These are phyloP conservation scores for Aphidius colemani DNA, from an alignment of 2,888 invertebrate species.

Conservation along the genomic window DNA sequence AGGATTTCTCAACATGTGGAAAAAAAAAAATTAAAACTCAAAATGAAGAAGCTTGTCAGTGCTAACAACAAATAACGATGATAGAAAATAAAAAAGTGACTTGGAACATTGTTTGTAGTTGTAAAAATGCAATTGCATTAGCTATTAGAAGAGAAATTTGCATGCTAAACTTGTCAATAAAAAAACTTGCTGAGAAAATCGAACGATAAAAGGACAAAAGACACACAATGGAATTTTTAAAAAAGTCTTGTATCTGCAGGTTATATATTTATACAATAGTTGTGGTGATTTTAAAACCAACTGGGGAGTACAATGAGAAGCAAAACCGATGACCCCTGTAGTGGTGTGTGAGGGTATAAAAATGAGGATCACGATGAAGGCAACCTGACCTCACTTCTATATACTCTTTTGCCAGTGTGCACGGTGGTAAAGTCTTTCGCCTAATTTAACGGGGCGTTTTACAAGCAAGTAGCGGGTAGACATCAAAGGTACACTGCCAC, in stretches of 20 bases:
- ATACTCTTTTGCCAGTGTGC: conserved; percentile 27
- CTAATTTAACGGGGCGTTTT: conserved; percentile 53
- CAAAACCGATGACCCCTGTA: conserved; percentile 1
- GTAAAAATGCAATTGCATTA: too few species aligned
- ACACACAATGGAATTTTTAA: conserved; percentile 23
- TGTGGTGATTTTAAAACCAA: too few species aligned
- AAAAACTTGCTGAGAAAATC: too few species aligned
- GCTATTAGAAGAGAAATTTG: too few species aligned
- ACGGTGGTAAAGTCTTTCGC: conserved; percentile 42
- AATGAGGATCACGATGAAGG: conserved; percentile 31
- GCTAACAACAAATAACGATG: conserved; percentile 9
- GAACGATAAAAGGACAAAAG: conserved; percentile 28
- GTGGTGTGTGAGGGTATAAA: conserved; percentile 13
- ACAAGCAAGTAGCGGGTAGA: conserved; percentile 37
- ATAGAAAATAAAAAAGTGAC: neutral
- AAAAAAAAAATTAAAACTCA: conserved; percentile 23
- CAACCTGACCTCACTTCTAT: conserved; percentile 34
- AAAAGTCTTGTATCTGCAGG: too few species aligned
- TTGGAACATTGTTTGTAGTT: too few species aligned
- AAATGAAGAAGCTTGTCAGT: conserved; percentile 16
- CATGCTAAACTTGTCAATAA: too few species aligned
- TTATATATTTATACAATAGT: too few species aligned
- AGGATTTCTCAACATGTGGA: conserved; percentile 30
- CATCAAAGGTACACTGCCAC: conserved; percentile 34
- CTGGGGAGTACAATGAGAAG: too few species aligned